Base-by-base conservation (phyloP, 2,797 vertebrate genomes). In the Huso huso region DNA sequence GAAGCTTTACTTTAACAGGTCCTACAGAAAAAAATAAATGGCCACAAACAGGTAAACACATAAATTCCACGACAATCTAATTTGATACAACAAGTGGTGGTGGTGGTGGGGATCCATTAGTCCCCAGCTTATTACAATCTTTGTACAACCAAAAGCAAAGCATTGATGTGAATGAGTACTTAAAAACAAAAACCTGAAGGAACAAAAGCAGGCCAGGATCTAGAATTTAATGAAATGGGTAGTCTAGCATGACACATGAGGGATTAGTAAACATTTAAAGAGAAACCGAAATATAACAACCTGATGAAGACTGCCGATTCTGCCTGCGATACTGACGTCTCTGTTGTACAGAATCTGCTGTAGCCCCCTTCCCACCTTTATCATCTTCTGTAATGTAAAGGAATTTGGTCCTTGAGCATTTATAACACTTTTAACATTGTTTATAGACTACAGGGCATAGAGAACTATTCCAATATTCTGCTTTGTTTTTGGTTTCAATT, bases 231-330 rank as follows among this genome's bases (percentile, higher is more conserved):
- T 37, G 9, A 23, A 55, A 65, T 3, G 18, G 12, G 10, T 37
- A 37, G 23, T 37, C 23, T 37, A 37, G 23, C 23, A 37, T 37
- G 23, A 37, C 23, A 37, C 23, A 37, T 37, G 23, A 37, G 23
- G 23, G 13, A 11, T 11, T 11, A 58, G 12, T 12, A 11, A 58
- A 58, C 55, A 58, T 6, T 58, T 58, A 58, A 58, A 58, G 9
- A 62, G 18, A 10, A 62, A 62, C 23, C 23, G 23, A 23, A 23
- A 10, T 75, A 69, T 64, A 91, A 99, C 23, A 37, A 37, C 97
- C 97, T 88, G 97, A 98, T 70, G 96, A 97, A 10, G 97, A 95
- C 73, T 99, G 93, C 73, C 93, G 96, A 77, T 99, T 99, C 79
- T 98, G 96, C 66, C 94, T 92, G 83, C 97, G 93, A 86, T 99